Evolutionary conservation across 2,888 invertebrate species (phyloP).

Genomic region (Stegophylla sp.): DNA sequence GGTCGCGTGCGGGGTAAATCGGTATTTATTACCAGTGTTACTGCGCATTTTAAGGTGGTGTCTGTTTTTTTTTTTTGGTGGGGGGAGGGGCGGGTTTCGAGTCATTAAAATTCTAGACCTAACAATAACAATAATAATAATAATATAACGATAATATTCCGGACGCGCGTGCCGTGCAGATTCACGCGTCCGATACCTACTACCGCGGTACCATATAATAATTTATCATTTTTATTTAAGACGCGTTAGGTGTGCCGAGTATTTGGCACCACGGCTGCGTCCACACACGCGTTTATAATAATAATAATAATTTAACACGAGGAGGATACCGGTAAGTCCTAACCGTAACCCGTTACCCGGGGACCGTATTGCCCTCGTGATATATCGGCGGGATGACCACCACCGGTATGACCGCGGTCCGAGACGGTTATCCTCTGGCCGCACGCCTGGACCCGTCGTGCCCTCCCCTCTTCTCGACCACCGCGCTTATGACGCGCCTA

Average conservation of each 20-base stretch:
- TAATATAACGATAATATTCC: conserved; percentile 24
- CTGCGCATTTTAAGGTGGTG: no score
- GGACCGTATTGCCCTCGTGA: conserved; percentile 12
- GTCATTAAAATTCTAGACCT: neutral
- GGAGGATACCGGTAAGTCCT: neutral
- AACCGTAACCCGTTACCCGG: neutral
- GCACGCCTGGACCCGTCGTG: neutral
- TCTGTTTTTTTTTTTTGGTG: no score
- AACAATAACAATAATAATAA: conserved; percentile 17
- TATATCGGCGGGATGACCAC: conserved; percentile 46
- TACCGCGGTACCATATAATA: no score
- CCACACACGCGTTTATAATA: neutral
- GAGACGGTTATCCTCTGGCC: neutral
- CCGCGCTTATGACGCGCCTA: conserved; percentile 7
- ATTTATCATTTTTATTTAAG: conserved; percentile 35
- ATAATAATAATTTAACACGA: neutral
- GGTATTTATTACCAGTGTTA: no score
- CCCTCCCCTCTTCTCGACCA: neutral
- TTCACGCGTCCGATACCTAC: conserved; percentile 11
- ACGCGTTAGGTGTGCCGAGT: neutral
- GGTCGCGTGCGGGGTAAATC: no score
- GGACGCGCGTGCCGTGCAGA: neutral
- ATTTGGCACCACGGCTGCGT: conserved; percentile 30
- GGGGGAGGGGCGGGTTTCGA: no score
- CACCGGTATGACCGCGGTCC: conserved; percentile 5